phyloP scores from a whole-genome alignment of 2,888 invertebrate genomes.

The Allolobophora icterica region DNA sequence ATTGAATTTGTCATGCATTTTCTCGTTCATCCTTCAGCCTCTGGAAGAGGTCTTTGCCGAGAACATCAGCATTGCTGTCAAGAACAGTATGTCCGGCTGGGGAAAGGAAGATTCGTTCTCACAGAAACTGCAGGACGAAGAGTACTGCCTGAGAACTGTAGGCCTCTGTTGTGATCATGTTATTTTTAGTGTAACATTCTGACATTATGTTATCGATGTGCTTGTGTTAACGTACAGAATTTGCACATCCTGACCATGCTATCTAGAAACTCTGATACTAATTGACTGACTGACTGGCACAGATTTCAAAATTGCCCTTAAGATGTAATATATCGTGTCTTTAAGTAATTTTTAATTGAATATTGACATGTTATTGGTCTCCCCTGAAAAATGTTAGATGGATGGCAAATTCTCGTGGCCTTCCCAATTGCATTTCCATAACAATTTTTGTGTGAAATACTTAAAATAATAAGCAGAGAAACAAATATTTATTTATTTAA shows the following conservation, averaged over 20 bases:
- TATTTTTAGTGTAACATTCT: not conserved
- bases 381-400: no score
- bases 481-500: no score
- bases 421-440: no score
- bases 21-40: conserved; percentile 49
- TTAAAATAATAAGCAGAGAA: no score
- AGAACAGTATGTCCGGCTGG: conserved; percentile 44
- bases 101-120: conserved; percentile 31
- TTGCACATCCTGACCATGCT: no score
- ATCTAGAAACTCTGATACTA: not conserved
- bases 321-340: not conserved
- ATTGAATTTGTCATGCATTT: not conserved
- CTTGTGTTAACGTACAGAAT: no score
- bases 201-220: not conserved
- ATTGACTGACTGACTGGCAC: not conserved
- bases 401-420: not conserved
- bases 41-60: conserved; percentile 54
- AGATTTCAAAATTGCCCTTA: not conserved
- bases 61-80: conserved; percentile 51
- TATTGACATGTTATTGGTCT: not conserved
- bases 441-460: no score
- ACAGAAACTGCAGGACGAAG: conserved; percentile 26
- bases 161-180: not conserved
- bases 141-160: not conserved
- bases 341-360: not conserved